Evolutionary conservation across 1,140 invertebrate species (phyloP).

Genomic region (Drosophila bocki): DNA sequence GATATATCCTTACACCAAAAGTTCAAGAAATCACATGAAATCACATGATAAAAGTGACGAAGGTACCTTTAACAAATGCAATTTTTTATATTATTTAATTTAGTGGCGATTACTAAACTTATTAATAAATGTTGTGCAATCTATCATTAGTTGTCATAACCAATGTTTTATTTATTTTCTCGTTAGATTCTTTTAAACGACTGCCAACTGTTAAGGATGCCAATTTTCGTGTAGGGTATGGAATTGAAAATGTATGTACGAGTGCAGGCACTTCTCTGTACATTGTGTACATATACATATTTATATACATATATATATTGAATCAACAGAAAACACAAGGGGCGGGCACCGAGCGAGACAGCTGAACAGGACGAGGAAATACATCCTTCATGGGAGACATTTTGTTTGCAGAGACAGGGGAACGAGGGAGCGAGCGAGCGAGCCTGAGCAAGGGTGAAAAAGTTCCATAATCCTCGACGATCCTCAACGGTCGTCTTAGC

Average conservation of each 20-base stretch:
- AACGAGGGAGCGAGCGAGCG: not conserved
- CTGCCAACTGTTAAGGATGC: not conserved
- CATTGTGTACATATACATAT: not conserved
- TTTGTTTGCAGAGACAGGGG: conserved; percentile 39
- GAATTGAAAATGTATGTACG: conserved; percentile 25
- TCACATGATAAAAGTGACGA: too few relatives aligned
- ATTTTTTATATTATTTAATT: too few relatives aligned
- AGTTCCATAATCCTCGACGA: conserved; percentile 57
- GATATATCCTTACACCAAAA: too few relatives aligned
- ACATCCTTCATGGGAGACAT: conserved; percentile 64
- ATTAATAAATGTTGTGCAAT: too few relatives aligned
- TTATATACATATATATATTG: conserved; percentile 10
- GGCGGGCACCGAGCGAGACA: conserved; percentile 10
- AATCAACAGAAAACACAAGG: conserved; percentile 46
- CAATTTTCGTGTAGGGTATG: conserved; percentile 17
- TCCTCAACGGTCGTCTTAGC: conserved; percentile 43
- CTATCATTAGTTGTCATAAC: too few relatives aligned
- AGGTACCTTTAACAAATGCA: too few relatives aligned
- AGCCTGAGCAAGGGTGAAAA: conserved; percentile 52
- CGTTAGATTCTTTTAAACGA: conserved; percentile 8
- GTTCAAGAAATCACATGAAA: too few relatives aligned
- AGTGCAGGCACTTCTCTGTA: conserved; percentile 36
- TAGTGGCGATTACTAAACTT: too few relatives aligned
- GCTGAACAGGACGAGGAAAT: conserved; percentile 43
- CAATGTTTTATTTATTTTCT: not conserved